These are phyloP conservation scores for Numenius phaeopus DNA, from an alignment of 2,797 vertebrate species.

Conservation along the genomic window DNA sequence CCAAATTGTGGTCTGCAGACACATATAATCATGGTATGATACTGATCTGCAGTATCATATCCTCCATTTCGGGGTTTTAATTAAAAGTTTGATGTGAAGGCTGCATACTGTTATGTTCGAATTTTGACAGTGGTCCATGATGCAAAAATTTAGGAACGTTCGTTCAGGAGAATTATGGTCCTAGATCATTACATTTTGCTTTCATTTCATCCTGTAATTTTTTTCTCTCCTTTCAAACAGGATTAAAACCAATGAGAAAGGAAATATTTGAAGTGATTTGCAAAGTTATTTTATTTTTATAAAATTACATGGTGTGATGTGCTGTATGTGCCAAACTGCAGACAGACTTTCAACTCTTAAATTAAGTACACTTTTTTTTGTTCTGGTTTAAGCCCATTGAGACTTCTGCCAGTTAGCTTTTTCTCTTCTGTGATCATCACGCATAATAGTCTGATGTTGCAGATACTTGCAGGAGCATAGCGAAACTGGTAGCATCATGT, in stretches of 20 bases:
- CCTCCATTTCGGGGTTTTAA: slow-evolving; percentile 35
- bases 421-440: slow-evolving; percentile 57
- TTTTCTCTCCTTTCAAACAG: slow-evolving; percentile 18
- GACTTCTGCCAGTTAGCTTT: slow-evolving; percentile 59
- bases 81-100: slow-evolving; percentile 54
- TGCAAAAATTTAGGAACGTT: slow-evolving; percentile 10
- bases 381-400: slow-evolving; percentile 60
- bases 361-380: slow-evolving; percentile 63
- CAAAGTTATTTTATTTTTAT: slow-evolving; percentile 63
- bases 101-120: background rate
- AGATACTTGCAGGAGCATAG: slow-evolving; percentile 64
- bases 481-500: slow-evolving; percentile 66
- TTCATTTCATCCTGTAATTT: slow-evolving; percentile 46
- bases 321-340: slow-evolving; percentile 30
- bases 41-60: slow-evolving; percentile 38
- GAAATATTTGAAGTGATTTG: slow-evolving; percentile 46
- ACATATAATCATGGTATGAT: slow-evolving; percentile 5
- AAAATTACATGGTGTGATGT: slow-evolving; percentile 45
- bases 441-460: slow-evolving; percentile 54
- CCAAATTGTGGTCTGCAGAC: slow-evolving; percentile 30
- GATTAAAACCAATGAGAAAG: slow-evolving; percentile 46
- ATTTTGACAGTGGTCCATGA: slow-evolving; percentile 22
- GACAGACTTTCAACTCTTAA: slow-evolving; percentile 51
- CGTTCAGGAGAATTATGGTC: background rate
- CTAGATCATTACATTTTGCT: slow-evolving; percentile 28